Percentiles rank a stretch among this genome's conserved stretches.
These are phyloP conservation scores for Elaphurus davidianus DNA, from an alignment of 2,113 vertebrate species.

Conservation along the genomic window DNA sequence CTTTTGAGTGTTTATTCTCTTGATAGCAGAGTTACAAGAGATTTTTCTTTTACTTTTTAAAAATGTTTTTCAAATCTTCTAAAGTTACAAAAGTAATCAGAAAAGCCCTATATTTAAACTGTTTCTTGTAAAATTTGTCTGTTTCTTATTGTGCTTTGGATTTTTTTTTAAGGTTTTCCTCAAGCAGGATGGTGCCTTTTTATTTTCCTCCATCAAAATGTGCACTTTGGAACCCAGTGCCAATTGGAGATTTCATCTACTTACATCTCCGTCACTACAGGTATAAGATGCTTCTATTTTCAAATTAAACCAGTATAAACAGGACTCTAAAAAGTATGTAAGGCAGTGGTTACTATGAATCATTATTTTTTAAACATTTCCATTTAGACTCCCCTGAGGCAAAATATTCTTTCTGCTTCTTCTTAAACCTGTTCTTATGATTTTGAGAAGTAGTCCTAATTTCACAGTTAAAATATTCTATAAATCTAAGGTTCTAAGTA, in stretches of 20 bases:
- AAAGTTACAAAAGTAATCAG: not conserved
- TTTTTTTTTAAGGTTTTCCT: constrained; percentile 72
- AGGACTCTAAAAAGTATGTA: not conserved
- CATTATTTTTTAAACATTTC: not conserved
- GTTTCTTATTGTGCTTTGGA: constrained; percentile 29
- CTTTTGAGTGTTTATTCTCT: constrained; percentile 15
- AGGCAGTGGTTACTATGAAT: not conserved
- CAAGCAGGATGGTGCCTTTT: constrained; percentile 82
- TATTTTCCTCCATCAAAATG: constrained; percentile 90
- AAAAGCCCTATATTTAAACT: not conserved
- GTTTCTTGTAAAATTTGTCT: not conserved
- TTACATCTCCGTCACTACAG: constrained; percentile 89
- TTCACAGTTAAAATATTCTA: constrained; percentile 33
- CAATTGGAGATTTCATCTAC: constrained; percentile 84
- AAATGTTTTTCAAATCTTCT: not conserved
- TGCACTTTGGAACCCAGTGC: constrained; percentile 90
- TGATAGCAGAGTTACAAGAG: not conserved
- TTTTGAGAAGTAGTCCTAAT: constrained; percentile 47
- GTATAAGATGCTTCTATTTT: constrained; percentile 78
- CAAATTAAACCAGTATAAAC: not conserved
- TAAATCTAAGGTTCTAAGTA: constrained; percentile 18
- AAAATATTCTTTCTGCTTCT: not conserved
- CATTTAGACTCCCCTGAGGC: not conserved
- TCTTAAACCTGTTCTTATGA: constrained; percentile 16
- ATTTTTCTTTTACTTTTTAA: not conserved